Conservation (phyloP, 2,113 vertebrate species). For the Micronisus gabar region DNA sequence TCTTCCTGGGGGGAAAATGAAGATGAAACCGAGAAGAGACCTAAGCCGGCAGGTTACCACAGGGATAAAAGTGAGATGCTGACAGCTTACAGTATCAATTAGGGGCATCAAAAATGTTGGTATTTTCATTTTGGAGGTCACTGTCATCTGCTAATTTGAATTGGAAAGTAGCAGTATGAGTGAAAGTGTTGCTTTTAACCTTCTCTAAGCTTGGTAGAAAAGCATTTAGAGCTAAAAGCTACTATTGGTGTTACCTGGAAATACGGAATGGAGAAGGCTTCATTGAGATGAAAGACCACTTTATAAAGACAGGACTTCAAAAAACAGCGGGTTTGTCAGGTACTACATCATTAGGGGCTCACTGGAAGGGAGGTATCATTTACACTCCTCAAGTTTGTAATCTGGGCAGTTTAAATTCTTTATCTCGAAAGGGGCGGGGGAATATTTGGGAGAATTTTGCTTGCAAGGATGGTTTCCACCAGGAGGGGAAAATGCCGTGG, state of each 20-base stretch:
- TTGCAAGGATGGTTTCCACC: background rate
- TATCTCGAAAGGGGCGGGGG: background rate
- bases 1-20: background rate
- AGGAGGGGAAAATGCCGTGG: background rate
- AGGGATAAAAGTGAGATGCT: background rate
- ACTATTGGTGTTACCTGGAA: background rate
- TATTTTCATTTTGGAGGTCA: background rate
- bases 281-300: background rate
- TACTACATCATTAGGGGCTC: background rate
- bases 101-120: background rate
- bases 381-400: background rate
- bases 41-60: background rate
- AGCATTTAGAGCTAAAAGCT: background rate
- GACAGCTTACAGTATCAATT: fast-evolving
- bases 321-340: background rate
- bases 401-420: background rate
- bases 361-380: background rate
- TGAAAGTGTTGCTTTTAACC: background rate
- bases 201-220: background rate
- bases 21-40: background rate
- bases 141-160: background rate
- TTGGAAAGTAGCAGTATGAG: background rate
- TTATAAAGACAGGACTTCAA: background rate
- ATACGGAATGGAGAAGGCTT: background rate
- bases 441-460: background rate